phyloP scores from a whole-genome alignment of 2,888 invertebrate genomes.

The Pinctada fucata region DNA sequence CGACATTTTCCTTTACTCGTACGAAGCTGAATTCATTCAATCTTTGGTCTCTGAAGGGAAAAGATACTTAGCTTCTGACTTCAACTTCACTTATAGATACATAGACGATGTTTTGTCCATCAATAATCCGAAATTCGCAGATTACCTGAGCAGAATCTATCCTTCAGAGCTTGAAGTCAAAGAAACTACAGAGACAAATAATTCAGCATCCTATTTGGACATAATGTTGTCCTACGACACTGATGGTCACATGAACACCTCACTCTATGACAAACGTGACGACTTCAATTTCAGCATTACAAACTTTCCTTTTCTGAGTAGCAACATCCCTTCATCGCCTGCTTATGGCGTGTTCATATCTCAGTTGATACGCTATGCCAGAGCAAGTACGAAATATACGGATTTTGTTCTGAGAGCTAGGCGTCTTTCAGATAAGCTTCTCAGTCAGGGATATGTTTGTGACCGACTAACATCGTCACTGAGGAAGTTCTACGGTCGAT shows the following conservation, averaged over 20 bases:
- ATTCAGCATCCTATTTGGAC: neutral
- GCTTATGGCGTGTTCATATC: slow-evolving; percentile 1
- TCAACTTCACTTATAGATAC: too few species aligned
- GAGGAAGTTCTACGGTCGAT: neutral
- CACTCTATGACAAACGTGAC: slow-evolving; percentile 2
- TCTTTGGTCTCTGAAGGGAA: too few species aligned
- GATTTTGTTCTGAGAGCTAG: neutral
- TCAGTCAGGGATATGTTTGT: neutral
- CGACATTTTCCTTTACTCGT: too few species aligned
- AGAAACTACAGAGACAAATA: too few species aligned
- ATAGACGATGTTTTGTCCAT: too few species aligned
- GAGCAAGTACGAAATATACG: too few species aligned
- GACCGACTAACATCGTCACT: neutral
- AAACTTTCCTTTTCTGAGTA: neutral
- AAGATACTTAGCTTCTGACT: too few species aligned
- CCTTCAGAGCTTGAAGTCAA: too few species aligned
- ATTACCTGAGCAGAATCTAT: too few species aligned
- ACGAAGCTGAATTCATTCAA: too few species aligned
- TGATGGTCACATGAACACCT: neutral
- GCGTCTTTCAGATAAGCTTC: neutral
- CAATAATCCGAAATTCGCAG: too few species aligned
- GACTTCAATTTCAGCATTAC: neutral
- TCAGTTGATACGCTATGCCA: neutral
- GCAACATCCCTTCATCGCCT: neutral
- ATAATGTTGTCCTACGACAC: neutral